These are phyloP conservation scores for Macropodus opercularis DNA, from an alignment of 2,797 vertebrate species.

Conservation along the genomic window DNA sequence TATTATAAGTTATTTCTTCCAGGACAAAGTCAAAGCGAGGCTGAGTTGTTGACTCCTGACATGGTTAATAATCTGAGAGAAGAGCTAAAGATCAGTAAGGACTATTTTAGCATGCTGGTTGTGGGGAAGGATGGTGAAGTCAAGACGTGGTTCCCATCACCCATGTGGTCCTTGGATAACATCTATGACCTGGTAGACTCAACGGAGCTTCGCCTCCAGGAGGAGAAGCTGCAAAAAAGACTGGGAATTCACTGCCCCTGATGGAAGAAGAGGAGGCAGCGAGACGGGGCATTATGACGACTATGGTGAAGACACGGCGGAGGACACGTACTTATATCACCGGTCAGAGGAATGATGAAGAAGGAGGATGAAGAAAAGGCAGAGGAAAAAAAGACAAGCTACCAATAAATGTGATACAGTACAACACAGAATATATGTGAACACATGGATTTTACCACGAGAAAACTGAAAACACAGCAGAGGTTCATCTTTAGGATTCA, in stretches of 20 bases:
- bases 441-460: slow-evolving; percentile 2
- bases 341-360: slow-evolving; percentile 54
- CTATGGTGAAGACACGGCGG: slow-evolving; percentile 58
- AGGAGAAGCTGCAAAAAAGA: slow-evolving; percentile 78
- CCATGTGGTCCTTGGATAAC: slow-evolving; percentile 82
- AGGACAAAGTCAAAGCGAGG: slow-evolving; percentile 81
- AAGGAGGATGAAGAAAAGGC: not conserved
- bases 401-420: slow-evolving; percentile 1
- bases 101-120: slow-evolving; percentile 84
- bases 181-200: slow-evolving; percentile 85
- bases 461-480: slow-evolving; percentile 3
- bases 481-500: slow-evolving; percentile 15
- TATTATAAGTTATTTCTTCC: slow-evolving; percentile 1
- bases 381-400: not conserved
- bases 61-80: slow-evolving; percentile 78
- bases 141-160: slow-evolving; percentile 83
- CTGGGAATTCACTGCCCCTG: slow-evolving; percentile 80
- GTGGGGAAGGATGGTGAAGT: slow-evolving; percentile 83
- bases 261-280: slow-evolving; percentile 46
- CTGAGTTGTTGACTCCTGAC: slow-evolving; percentile 69
- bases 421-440: not conserved
- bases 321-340: slow-evolving; percentile 66
- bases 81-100: slow-evolving; percentile 81
- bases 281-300: slow-evolving; percentile 49
- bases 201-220: slow-evolving; percentile 79